Percentiles rank a stretch among this genome's conserved stretches.
These are phyloP conservation scores for Eupithecia tripunctaria DNA, from an alignment of 2,888 invertebrate species.

Conservation along the genomic window DNA sequence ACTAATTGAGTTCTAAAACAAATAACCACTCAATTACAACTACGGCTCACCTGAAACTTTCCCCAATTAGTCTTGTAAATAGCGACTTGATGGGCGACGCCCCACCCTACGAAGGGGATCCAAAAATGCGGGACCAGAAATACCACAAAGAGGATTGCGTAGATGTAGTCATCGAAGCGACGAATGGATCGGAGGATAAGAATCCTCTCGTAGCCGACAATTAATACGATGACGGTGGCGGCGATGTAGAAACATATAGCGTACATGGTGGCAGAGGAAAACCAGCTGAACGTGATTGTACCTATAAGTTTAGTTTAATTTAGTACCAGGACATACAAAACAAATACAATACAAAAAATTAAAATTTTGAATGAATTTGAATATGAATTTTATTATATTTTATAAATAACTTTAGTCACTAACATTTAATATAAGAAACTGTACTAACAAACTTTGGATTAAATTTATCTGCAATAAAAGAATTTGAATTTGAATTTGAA, in stretches of 20 bases:
- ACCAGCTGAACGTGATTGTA: slow-evolving; percentile 87
- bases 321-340: too few species aligned
- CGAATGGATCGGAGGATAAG: slow-evolving; percentile 85
- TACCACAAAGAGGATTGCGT: slow-evolving; percentile 87
- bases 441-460: too few species aligned
- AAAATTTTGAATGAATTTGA: too few species aligned
- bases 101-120: slow-evolving; percentile 89
- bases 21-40: slow-evolving; percentile 30
- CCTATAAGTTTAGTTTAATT: slow-evolving; percentile 52
- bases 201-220: slow-evolving; percentile 86
- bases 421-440: too few species aligned
- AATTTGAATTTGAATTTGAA: too few species aligned
- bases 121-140: slow-evolving; percentile 88
- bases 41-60: slow-evolving; percentile 84
- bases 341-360: too few species aligned
- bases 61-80: slow-evolving; percentile 89
- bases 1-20: slow-evolving; percentile 50
- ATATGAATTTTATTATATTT: too few species aligned
- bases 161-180: slow-evolving; percentile 88
- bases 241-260: slow-evolving; percentile 86
- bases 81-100: slow-evolving; percentile 87
- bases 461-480: too few species aligned
- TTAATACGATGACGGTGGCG: slow-evolving; percentile 83
- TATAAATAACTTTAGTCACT: too few species aligned
- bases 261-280: slow-evolving; percentile 86